Evolutionary conservation across 2,113 vertebrate species (phyloP).

Genomic region (Callopanchax toddi): DNA sequence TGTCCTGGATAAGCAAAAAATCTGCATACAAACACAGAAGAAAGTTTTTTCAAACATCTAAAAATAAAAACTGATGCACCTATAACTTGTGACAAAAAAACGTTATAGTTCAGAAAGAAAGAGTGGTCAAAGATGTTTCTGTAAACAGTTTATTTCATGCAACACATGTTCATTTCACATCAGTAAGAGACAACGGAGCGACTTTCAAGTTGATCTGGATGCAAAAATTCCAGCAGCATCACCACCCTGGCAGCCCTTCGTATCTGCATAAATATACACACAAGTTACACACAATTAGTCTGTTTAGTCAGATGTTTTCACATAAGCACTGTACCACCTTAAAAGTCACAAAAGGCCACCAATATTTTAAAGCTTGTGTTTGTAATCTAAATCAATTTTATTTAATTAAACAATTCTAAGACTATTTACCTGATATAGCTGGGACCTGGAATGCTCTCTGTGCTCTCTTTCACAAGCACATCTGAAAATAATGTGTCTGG

Average conservation of each 20-base stretch:
- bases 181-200: conserved; percentile 11
- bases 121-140: neutral
- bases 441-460: conserved; percentile 81
- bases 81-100: too few relatives aligned
- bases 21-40: too few relatives aligned
- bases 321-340: too few relatives aligned
- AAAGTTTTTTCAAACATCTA: too few relatives aligned
- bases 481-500: conserved; percentile 90
- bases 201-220: conserved; percentile 5
- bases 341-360: too few relatives aligned
- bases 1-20: too few relatives aligned
- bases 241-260: conserved; percentile 64
- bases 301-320: neutral
- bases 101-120: too few relatives aligned
- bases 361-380: too few relatives aligned
- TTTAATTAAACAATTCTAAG: too few relatives aligned
- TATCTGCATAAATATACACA: conserved; percentile 53
- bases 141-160: conserved; percentile 60
- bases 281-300: neutral
- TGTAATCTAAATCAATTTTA: too few relatives aligned
- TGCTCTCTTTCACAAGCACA: conserved; percentile 87
- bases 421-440: conserved; percentile 51
- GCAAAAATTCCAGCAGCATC: conserved; percentile 34
- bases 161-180: conserved; percentile 34
- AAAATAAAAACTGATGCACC: too few relatives aligned